phyloP scores from a whole-genome alignment of 2,113 vertebrate genomes.

The Petrocephalus zakoni region DNA sequence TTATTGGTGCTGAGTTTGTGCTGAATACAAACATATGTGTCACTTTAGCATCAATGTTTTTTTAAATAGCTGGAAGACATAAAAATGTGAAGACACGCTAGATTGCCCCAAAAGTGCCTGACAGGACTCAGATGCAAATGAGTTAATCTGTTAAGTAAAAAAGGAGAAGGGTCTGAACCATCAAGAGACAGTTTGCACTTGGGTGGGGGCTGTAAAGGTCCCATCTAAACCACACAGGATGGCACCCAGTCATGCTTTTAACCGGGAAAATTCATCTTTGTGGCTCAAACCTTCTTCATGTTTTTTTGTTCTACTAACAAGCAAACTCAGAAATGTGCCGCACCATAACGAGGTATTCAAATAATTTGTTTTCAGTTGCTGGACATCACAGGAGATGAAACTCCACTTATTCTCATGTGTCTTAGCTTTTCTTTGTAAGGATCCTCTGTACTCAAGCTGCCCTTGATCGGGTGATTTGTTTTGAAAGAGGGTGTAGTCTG shows the following conservation, averaged over 20 bases:
- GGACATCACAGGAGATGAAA: not conserved
- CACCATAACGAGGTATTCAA: constrained; percentile 35
- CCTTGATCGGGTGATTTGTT: constrained; percentile 30
- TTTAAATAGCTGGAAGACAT: not conserved
- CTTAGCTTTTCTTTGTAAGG: constrained; percentile 38
- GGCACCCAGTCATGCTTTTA: not conserved
- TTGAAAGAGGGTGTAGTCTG: constrained; percentile 22
- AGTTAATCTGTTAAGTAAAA: not conserved
- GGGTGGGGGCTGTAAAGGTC: not conserved
- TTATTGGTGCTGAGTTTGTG: not conserved
- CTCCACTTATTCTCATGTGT: constrained; percentile 23
- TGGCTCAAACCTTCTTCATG: not conserved
- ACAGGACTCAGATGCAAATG: not conserved
- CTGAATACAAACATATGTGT: not conserved
- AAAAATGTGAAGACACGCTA: not conserved
- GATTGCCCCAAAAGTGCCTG: too few species aligned
- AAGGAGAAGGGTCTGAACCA: not conserved
- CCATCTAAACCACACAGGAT: not conserved
- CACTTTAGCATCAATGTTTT: not conserved
- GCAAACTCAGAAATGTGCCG: constrained; percentile 24
- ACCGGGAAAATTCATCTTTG: too few species aligned
- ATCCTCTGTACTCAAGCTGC: constrained; percentile 24
- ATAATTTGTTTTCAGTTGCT: constrained; percentile 37
- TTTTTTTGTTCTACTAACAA: not conserved
- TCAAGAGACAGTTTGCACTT: not conserved